Evolutionary conservation across 2,888 invertebrate genomes (phyloP), one percentile per base, ranked within the genome.

Genomic region (Apamea monoglypha): DNA sequence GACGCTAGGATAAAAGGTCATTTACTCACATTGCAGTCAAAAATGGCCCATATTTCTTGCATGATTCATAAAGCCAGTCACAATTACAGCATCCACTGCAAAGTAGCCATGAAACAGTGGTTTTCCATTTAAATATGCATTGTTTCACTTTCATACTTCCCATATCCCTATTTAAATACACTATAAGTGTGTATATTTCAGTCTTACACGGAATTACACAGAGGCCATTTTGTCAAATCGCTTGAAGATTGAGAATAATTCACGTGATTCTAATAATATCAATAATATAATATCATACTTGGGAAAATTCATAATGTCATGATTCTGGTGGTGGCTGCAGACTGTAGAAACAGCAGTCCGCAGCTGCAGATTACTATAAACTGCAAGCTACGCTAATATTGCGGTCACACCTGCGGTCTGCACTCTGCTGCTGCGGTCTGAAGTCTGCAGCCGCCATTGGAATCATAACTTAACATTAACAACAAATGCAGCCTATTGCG

Each of bases 201-300:
- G 92, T 92, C 92, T 92, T 92, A 87, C 92, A 85, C 90, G 90
- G 90, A 91, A 86, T 87, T 87, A 81, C 76, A 81, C 81, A 86
- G 90, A 92, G 92, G 92, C 92, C 92, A 82, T 89, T 84, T 87
- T 76, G 74, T 90, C 80, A 86, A 87, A 87, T 89, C 89, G 85
- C 88, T 88, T 82, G 80, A 81, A 85, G 73, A 81, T 83, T 83
- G 70, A 85, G 76, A 84, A 79, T 82, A 84, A 72, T 82, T 82
- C 76, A 85, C 72, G 78, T 85, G 78, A 78, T 79, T n/a, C 36
- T 80, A 80, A 59, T 64, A 40, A 67, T 81, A 64, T 59, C 25
- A 70, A 56, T 36, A 74, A n/a, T 77, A 47, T 69, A 84, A 84
- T 75, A 84, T 64, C 73, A 85, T 81, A 83, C 5, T 82, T 80